Evolutionary conservation across 2,888 invertebrate genomes (phyloP).

Genomic region (Eurytoma californica): DNA sequence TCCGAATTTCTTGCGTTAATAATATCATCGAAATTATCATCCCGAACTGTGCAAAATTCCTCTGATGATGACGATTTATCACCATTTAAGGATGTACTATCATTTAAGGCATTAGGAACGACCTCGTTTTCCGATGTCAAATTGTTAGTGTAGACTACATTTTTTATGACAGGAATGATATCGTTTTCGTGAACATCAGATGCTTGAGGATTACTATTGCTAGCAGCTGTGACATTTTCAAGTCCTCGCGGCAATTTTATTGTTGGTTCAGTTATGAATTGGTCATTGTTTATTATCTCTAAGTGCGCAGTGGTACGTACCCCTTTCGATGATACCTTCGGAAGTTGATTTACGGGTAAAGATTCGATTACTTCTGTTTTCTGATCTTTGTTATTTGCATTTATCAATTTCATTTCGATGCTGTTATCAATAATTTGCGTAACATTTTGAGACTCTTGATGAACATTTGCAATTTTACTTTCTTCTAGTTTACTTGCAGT

Average conservation of each 20-base stretch:
- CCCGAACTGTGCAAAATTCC: slow-evolving; percentile 53
- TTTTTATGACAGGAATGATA: slow-evolving; percentile 14
- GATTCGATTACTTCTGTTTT: neutral
- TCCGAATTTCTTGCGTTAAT: neutral
- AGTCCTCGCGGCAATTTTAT: slow-evolving; percentile 1
- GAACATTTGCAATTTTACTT: neutral
- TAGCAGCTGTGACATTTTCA: neutral
- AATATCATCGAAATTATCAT: slow-evolving; percentile 40
- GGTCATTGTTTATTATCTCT: slow-evolving; percentile 23
- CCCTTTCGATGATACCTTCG: slow-evolving; percentile 27
- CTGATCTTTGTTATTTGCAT: neutral
- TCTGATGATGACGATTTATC: slow-evolving; percentile 46
- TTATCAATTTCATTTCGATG: neutral
- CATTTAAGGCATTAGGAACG: neutral
- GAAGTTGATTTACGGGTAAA: neutral
- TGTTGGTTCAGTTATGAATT: neutral
- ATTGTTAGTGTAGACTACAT: neutral
- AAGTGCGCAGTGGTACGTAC: slow-evolving; percentile 42
- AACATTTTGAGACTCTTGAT: neutral
- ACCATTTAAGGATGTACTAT: slow-evolving; percentile 5
- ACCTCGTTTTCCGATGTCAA: neutral
- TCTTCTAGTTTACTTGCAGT: neutral
- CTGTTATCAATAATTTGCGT: neutral
- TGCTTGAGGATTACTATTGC: neutral
- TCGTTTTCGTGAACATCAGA: slow-evolving; percentile 12